A percentile compares a stretch with the other conserved stretches of the same genome.
Conservation (phyloP, 1,140 invertebrate genomes). For the Samia ricini region DNA sequence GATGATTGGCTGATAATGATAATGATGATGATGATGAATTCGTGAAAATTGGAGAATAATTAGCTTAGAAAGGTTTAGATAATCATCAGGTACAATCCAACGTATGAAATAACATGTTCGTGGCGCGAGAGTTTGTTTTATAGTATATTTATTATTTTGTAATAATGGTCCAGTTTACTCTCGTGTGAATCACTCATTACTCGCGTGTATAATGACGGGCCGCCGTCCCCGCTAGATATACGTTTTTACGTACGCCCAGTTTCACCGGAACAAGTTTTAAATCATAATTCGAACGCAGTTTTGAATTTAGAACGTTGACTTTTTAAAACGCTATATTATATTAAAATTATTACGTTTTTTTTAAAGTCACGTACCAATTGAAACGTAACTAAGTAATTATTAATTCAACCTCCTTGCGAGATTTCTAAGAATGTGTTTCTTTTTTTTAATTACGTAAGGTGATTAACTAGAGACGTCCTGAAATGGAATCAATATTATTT, state of each 20-base stretch:
- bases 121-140: too few relatives aligned
- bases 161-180: conserved; percentile 30
- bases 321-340: conserved; percentile 37
- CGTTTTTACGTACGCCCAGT: conserved; percentile 74
- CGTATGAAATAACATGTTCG: too few relatives aligned
- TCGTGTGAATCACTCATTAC: conserved; percentile 54
- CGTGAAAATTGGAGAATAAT: too few relatives aligned
- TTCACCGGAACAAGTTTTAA: conserved; percentile 78
- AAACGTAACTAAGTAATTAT: conserved; percentile 5
- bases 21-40: too few relatives aligned
- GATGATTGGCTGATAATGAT: too few relatives aligned
- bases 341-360: conserved; percentile 19
- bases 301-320: conserved; percentile 74
- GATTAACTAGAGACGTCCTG: not conserved
- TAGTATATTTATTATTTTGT: not conserved
- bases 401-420: not conserved
- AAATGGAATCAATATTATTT: too few relatives aligned
- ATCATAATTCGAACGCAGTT: conserved; percentile 75
- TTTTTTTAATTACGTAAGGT: not conserved
- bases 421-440: not conserved
- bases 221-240: conserved; percentile 62
- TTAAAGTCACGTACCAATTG: conserved; percentile 26
- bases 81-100: too few relatives aligned
- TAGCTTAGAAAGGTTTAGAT: too few relatives aligned
- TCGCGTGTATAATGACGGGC: conserved; percentile 67